phyloP scores from a whole-genome alignment of 2,797 vertebrate species.

The Manis pentadactyla region DNA sequence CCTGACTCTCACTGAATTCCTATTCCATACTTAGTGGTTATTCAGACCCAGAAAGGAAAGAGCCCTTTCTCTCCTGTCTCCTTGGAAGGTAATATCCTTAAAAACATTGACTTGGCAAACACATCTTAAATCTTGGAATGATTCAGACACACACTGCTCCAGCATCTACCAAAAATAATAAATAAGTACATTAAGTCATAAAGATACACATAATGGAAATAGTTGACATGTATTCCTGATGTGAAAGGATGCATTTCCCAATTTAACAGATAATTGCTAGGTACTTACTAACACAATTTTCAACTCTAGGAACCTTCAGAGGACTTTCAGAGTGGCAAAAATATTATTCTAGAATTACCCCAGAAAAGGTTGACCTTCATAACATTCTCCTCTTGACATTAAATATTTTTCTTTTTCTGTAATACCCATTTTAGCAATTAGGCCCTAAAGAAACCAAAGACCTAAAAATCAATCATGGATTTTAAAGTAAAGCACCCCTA shows the following conservation, averaged over 20 bases:
- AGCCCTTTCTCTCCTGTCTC: not conserved
- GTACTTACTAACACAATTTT: not conserved
- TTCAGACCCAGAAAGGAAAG: not conserved
- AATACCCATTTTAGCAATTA: not conserved
- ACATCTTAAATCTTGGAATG: not conserved
- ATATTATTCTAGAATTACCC: not conserved
- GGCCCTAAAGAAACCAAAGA: not conserved
- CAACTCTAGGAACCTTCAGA: not conserved
- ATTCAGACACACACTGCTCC: not conserved
- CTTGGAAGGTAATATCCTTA: not conserved
- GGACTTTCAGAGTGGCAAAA: not conserved
- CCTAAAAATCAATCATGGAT: constrained; percentile 15
- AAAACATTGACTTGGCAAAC: not conserved
- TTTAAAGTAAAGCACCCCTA: not conserved
- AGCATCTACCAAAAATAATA: not conserved
- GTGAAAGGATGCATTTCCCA: not conserved
- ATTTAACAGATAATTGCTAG: not conserved
- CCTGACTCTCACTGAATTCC: not conserved
- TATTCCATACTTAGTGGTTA: not conserved
- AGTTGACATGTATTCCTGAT: not conserved
- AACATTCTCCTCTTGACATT: not conserved
- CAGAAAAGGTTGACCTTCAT: not conserved
- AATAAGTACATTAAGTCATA: not conserved
- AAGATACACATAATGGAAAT: not conserved
- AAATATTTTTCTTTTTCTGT: not conserved